Evolutionary conservation across 2,888 invertebrate species (phyloP), one percentile per base, ranked within the genome.

Genomic region (Bursaphelenchus okinawaensis): DNA sequence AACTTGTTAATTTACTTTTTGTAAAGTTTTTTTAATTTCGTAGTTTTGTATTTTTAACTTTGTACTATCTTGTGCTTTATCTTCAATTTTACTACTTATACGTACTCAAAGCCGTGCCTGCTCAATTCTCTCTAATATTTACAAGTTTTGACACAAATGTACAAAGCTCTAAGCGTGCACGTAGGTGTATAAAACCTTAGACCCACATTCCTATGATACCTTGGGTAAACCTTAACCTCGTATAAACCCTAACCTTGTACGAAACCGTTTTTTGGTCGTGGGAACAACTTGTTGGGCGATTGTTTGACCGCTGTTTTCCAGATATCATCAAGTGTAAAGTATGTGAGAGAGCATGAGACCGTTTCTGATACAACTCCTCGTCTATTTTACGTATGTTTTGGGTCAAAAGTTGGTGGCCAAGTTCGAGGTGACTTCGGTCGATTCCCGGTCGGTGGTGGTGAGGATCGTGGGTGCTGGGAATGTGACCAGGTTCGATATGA

Each of bases 371-470:
- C 12, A 3, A 16, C 40, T 40, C 12, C n/a, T 12, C n/a, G n/a
- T 4, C 40, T 40, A 40, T n/a, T 40, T 40, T n/a, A 40, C 6
- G 16, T 40, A 40, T 20, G 16, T 62, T 20, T 23, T 28, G 7
- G 27, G 23, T 26, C 20, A 27, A 26, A 16, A 29, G 26, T 40
- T 20, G 16, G 31, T 68, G n/a, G 68, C 68, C 22, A 31, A 50
- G 29, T 72, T 70, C 31, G 67, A 71, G 52, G 54, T 70, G 29
- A 62, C 67, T 7, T 70, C 71, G 1, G 64, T 69, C 16, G 54
- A 54, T 19, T 50, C 64, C 23, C 51, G 56, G 9, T 70, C 69
- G n/a, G 57, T 68, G 8, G 69, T 68, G 16, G 66, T 68, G 7
- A 50, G 65, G 24, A 68, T 68, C 64, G 54, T 64, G n/a, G 68